Conservation (phyloP, 2,888 invertebrate species). For the Leptinotarsa juncta region DNA sequence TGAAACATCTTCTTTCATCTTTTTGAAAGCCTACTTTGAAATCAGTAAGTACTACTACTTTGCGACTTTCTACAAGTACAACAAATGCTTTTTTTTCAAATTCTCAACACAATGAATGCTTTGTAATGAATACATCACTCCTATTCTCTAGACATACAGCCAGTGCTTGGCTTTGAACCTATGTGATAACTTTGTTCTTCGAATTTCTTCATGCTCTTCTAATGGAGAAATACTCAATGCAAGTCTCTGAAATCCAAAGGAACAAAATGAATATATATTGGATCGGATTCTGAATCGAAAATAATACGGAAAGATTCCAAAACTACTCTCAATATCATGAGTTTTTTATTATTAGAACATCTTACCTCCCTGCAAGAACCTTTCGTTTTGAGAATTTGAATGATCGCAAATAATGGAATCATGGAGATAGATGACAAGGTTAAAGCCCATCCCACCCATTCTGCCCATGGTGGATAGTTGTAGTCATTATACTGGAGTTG, state of each 20-base stretch:
- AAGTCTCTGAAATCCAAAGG: conserved; percentile 67
- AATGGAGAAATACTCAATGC: conserved; percentile 76
- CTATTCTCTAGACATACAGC: conserved; percentile 71
- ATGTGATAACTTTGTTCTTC: conserved; percentile 71
- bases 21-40: not conserved
- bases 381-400: conserved; percentile 73
- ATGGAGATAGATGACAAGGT: conserved; percentile 80
- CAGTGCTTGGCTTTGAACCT: conserved; percentile 76
- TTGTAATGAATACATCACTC: not conserved
- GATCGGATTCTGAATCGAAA: too few relatives aligned
- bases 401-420: conserved; percentile 76
- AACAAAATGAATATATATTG: not conserved
- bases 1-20: conserved; percentile 30
- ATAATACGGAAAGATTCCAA: too few relatives aligned
- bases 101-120: too few relatives aligned
- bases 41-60: too few relatives aligned
- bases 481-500: conserved; percentile 77
- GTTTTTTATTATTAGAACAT: not conserved
- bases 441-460: conserved; percentile 77
- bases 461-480: conserved; percentile 78
- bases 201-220: conserved; percentile 74
- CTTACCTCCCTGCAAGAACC: conserved; percentile 77
- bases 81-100: too few relatives aligned
- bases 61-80: too few relatives aligned
- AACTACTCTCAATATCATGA: not conserved